These are phyloP conservation scores for Anser brachyrhynchus DNA, from an alignment of 2,113 vertebrate genomes.

Conservation along the genomic window DNA sequence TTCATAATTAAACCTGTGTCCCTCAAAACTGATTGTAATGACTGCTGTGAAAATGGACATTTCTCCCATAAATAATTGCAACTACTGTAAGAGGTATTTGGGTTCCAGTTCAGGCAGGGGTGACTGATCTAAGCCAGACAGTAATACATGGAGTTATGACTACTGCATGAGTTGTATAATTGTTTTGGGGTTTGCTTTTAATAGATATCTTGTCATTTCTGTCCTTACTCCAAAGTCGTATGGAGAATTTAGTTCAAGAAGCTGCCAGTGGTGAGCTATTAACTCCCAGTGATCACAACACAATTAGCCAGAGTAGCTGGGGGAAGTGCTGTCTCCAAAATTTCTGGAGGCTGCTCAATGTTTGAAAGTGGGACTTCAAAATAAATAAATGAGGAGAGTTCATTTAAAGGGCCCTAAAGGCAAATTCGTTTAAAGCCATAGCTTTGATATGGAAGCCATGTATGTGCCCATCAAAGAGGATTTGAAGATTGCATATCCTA, in stretches of 20 bases:
- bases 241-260: background rate
- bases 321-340: constrained; percentile 1
- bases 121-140: background rate
- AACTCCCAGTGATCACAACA: background rate
- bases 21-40: background rate
- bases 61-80: background rate
- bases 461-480: background rate
- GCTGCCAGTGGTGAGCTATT: constrained; percentile 3
- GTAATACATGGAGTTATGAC: background rate
- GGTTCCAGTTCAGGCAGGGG: background rate
- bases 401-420: constrained; percentile 40
- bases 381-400: constrained; percentile 50
- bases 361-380: constrained; percentile 30
- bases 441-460: background rate
- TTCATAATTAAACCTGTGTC: background rate
- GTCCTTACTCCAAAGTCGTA: background rate
- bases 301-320: background rate
- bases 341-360: constrained; percentile 19
- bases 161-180: background rate
- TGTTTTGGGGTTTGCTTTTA: background rate
- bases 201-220: background rate
- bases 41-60: background rate
- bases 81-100: accelerated
- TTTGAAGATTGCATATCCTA: constrained; percentile 18
- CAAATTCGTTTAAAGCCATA: background rate